Conservation (phyloP, 2,113 vertebrate genomes). For the Chrysochloris asiatica region DNA sequence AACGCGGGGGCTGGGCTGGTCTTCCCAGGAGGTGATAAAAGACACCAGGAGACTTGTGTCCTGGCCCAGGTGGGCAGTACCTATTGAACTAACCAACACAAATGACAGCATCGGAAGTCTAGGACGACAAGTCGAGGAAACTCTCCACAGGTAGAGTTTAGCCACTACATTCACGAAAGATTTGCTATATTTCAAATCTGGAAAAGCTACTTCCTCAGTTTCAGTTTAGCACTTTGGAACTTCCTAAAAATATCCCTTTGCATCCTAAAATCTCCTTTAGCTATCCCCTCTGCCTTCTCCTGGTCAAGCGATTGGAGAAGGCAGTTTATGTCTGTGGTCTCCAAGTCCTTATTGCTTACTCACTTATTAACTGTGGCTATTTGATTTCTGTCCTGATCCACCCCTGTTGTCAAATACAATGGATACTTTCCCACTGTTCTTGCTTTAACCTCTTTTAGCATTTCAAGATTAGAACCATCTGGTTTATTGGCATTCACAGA, state of each 20-base stretch:
- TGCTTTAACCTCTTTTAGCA: not conserved
- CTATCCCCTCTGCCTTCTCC: not conserved
- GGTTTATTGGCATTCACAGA: too few relatives aligned
- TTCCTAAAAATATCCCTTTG: slow-evolving; percentile 1
- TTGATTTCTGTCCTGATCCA: not conserved
- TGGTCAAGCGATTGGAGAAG: slow-evolving; percentile 33
- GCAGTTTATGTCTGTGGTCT: not conserved
- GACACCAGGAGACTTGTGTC: not conserved
- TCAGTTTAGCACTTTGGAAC: not conserved
- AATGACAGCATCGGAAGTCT: not conserved
- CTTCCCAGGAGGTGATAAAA: not conserved
- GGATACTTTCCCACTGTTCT: not conserved
- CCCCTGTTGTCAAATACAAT: not conserved
- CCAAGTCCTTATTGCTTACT: not conserved
- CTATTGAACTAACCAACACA: not conserved
- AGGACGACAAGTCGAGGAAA: not conserved
- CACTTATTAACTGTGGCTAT: not conserved
- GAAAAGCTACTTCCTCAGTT: not conserved
- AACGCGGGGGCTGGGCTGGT: not conserved
- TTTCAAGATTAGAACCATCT: not conserved
- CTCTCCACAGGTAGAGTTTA: not conserved
- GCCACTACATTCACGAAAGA: not conserved
- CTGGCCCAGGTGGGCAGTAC: not conserved
- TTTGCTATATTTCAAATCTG: not conserved
- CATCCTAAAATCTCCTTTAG: not conserved